Evolutionary conservation across 2,113 vertebrate species (phyloP), one percentile per base, ranked within the genome.

Genomic region (Geococcyx californianus): DNA sequence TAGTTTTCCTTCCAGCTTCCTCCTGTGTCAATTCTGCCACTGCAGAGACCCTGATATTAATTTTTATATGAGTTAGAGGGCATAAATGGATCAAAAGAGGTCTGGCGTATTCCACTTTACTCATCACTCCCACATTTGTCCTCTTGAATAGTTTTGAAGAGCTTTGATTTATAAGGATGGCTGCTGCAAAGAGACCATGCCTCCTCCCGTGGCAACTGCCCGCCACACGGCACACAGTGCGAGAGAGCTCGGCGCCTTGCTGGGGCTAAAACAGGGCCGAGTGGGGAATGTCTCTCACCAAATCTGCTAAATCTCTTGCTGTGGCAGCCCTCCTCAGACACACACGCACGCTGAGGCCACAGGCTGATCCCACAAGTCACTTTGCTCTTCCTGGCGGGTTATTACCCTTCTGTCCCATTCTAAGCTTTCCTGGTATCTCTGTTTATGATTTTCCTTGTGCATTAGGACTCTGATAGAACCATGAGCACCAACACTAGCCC

Each of bases 181-280:
- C 55, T 62, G 11, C 56, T 58, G 49, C 44, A n/a, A 34, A 45
- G 28, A 44, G n/a, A 18, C 8, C 14, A 21, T 33, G 38, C 67
- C 47, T 83, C 10, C 56, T 69, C 24, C 28, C 67, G 16, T 5
- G 7, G 70, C 8, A n/a, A 7, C 19, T 0, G 1, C 24, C 28
- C 26, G 44, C 64, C 3, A 6, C 2, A 1, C 3, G 36, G 68
- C 56, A 44, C 0, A 0, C 44, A 2, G 3, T 3, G 7, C 4
- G 6, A 33, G 0, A 0, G 16, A 58, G 42, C 52, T 80, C 72
- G 76, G 36, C 33, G 45, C 45, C 49, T 45, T 25, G 21, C 13
- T 13, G 25, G 67, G 51, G 31, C 58, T 56, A 24, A 75, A 79
- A 66, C 0, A 4, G 38, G 66, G 26, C 13, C 16, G n/a, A 7